Conservation (phyloP, 2,113 vertebrate genomes). For the Thinocorus orbignyianus region DNA sequence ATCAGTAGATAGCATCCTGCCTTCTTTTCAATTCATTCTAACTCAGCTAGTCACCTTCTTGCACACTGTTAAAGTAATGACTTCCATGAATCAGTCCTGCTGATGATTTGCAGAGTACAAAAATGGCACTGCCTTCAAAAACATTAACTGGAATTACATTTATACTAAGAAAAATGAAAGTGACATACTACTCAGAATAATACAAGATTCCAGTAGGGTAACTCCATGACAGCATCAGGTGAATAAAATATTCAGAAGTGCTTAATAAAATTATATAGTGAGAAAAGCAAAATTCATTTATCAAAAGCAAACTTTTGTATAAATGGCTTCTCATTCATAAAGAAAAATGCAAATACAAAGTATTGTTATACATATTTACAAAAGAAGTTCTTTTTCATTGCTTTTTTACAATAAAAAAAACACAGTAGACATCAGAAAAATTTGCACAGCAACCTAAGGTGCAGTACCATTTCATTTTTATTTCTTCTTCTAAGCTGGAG, state of each 20-base stretch:
- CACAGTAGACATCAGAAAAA: background rate
- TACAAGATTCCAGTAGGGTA: background rate
- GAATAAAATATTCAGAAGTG: background rate
- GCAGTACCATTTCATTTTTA: background rate
- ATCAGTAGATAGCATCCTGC: background rate
- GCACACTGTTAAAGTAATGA: background rate
- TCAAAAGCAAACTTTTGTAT: background rate
- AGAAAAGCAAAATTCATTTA: background rate
- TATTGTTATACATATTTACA: background rate
- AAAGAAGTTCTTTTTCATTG: background rate
- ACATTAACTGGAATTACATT: background rate
- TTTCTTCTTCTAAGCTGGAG: background rate
- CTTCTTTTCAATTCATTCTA: background rate
- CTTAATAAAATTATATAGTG: background rate
- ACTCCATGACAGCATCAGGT: background rate
- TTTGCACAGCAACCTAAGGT: background rate
- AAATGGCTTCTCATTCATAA: background rate
- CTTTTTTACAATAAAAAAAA: background rate
- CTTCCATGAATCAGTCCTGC: background rate
- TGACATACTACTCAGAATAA: background rate
- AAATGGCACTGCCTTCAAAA: background rate
- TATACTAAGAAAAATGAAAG: background rate
- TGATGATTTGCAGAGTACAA: background rate
- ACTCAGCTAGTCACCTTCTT: background rate
- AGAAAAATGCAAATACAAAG: background rate